Base-by-base conservation (phyloP, 2,113 vertebrate genomes). In the Gymnocephalus cernua region DNA sequence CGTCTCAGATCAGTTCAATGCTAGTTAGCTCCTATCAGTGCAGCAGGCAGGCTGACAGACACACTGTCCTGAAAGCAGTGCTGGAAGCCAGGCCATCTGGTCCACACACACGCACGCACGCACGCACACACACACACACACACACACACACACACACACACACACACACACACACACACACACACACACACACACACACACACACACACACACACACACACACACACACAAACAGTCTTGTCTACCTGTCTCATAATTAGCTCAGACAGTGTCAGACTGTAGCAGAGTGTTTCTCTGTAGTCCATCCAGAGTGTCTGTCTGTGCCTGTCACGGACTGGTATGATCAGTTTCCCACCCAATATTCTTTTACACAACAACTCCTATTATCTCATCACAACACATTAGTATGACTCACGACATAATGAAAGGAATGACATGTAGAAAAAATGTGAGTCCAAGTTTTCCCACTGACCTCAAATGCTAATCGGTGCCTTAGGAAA, bases 1-100 rank as follows among this genome's bases (percentile, higher is more conserved):
- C 87, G 72, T 77, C 79, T 90, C 82, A 89, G 88, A 90, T 90
- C 87, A 81, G 86, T 68, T 89, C 64, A 53, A 69, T 80, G 74
- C 80, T 89, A 87, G 91, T 90, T 87, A 86, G 70, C 84, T 84
- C 70, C 87, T 50, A 71, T 67, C 70, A 45, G 84, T 45, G 2
- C 85, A 70, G 85, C 80, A 61, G 69, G 86, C 12, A 68, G 79
- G 48, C 67, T 78, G 61, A 86, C 63, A 75, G 67, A 67, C 65
- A 18, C 69, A 64, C 79, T 68, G 82, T 64, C 83, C 77, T 67
- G 62, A 64, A 45, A 83, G 54, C 82, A 78, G 79, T 35, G 73
- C 78, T 81, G 78, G 53, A 82, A 77, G 86, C 77, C 15, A 19
- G 0, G 44, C 87, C 87, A 89, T 86, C 87, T 90, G 84, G 68